Conservation (phyloP, 92 coral and sea anemone genomes). For the Pocillopora meandrina region DNA sequence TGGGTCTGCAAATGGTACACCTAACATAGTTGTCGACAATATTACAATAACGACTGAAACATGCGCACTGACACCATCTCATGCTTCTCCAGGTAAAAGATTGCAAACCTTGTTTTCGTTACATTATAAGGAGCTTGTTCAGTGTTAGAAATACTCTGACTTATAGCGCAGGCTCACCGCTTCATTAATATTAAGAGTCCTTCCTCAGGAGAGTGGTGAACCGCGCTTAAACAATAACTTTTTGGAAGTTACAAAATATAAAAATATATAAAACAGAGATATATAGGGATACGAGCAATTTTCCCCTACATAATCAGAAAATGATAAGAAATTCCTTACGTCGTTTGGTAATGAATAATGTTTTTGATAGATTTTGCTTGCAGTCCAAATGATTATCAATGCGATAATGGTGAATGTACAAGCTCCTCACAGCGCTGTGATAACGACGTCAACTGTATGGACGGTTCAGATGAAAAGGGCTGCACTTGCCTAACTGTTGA, state of each 20-base stretch:
- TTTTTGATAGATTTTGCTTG: conserved; percentile 40
- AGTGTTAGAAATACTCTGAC: no score
- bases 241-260: no score
- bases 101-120: no score
- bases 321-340: not conserved
- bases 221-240: no score
- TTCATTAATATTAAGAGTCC: no score
- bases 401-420: conserved; percentile 56
- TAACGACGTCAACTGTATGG: conserved; percentile 54
- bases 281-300: no score
- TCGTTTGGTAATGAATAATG: no score
- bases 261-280: no score
- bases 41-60: conserved; percentile 47
- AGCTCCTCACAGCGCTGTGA: conserved; percentile 56
- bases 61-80: conserved; percentile 33
- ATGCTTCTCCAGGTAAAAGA: conserved; percentile 48
- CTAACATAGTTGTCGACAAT: conserved; percentile 44
- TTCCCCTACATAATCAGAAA: no score
- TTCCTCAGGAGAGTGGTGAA: no score
- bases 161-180: no score
- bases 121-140: no score
- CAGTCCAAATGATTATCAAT: conserved; percentile 42
- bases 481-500: conserved; percentile 61
- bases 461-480: conserved; percentile 55
- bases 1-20: conserved; percentile 27